phyloP scores from a whole-genome alignment of 2,888 invertebrate species.

The Vannuccia rotundouncinata region DNA sequence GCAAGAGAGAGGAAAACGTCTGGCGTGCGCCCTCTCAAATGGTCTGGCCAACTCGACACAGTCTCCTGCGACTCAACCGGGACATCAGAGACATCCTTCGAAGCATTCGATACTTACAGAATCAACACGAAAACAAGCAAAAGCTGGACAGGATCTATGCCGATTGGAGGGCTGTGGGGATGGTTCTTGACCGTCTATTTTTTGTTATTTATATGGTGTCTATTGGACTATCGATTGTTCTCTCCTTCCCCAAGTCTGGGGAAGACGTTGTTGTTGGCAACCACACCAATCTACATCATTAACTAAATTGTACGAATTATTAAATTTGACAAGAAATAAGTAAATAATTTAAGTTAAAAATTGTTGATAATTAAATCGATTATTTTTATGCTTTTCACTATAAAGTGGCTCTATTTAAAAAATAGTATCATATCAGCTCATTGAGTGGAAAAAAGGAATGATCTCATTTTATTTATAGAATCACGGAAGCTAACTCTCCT shows the following conservation, averaged over 20 bases:
- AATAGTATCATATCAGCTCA: not conserved
- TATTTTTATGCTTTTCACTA: too few species aligned
- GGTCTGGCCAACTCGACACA: not conserved
- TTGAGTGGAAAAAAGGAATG: too few species aligned
- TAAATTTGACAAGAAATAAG: too few species aligned
- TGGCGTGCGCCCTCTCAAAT: not conserved
- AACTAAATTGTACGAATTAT: not conserved
- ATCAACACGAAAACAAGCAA: constrained; percentile 38
- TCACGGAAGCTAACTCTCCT: too few species aligned
- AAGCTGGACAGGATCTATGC: constrained; percentile 37
- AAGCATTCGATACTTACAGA: constrained; percentile 37
- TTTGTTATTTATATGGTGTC: constrained; percentile 37
- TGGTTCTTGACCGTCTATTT: constrained; percentile 38
- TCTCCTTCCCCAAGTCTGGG: constrained; percentile 40
- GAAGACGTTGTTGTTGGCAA: not conserved
- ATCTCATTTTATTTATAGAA: too few species aligned
- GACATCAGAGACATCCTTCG: constrained; percentile 39
- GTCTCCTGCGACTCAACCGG: constrained; percentile 7
- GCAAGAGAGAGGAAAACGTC: not conserved
- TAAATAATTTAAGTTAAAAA: too few species aligned
- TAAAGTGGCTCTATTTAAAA: not conserved
- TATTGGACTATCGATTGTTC: constrained; percentile 37
- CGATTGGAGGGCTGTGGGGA: constrained; percentile 38
- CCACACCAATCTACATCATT: not conserved
- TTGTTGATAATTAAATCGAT: too few species aligned